Conservation (phyloP, 2,113 vertebrate species). For the Pseudorectes ferrugineus region DNA sequence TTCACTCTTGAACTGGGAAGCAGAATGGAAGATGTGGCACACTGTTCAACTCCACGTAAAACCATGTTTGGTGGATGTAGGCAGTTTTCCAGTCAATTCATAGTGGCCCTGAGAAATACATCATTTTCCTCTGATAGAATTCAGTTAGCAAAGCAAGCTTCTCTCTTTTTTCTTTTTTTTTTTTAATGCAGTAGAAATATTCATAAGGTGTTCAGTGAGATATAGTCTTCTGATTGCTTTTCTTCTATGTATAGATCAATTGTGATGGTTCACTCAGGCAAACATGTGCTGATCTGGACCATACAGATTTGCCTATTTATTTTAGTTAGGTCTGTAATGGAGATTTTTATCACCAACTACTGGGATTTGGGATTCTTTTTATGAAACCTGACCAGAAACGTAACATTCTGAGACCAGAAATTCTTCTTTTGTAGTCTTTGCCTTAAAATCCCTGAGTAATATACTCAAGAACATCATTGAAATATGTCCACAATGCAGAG, state of each 20-base stretch:
- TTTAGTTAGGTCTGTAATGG: background rate
- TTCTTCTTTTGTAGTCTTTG: background rate
- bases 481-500: background rate
- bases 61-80: accelerated
- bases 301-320: background rate
- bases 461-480: background rate
- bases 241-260: background rate
- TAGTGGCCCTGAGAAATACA: background rate
- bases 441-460: background rate
- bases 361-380: background rate
- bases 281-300: background rate
- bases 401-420: background rate
- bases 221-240: background rate
- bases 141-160: background rate
- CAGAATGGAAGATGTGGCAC: background rate
- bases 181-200: background rate
- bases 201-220: background rate
- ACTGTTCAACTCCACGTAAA: background rate
- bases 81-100: background rate
- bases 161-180: background rate
- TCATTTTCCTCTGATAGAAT: background rate
- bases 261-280: background rate
- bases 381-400: background rate
- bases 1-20: background rate
- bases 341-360: background rate